Conservation (phyloP, 1,140 invertebrate species). For the Tetraneura akinire region DNA sequence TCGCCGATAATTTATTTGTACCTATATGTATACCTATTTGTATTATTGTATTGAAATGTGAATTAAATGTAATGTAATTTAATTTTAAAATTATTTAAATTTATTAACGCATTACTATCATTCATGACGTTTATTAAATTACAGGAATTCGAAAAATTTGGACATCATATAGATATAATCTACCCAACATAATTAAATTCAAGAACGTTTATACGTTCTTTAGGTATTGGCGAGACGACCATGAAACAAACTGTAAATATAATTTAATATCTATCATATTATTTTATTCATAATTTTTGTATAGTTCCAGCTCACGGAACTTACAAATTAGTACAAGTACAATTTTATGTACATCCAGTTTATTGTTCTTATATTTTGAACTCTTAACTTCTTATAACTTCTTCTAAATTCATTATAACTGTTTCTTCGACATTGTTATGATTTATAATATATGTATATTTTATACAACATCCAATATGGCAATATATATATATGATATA, state of each 20-base stretch:
- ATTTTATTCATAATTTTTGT: background rate
- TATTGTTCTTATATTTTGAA: slow-evolving; percentile 16
- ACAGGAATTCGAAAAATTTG: background rate
- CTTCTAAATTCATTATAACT: background rate
- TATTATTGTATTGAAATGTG: too few relatives aligned
- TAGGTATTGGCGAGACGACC: background rate
- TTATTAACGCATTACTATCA: too few relatives aligned
- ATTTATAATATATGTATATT: too few relatives aligned
- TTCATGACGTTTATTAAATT: background rate
- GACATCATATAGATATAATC: too few relatives aligned
- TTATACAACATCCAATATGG: too few relatives aligned
- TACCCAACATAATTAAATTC: too few relatives aligned
- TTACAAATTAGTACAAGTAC: slow-evolving; percentile 23
- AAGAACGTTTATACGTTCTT: too few relatives aligned
- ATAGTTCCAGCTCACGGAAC: slow-evolving; percentile 12
- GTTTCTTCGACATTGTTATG: background rate
- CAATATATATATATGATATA: too few relatives aligned
- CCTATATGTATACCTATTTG: too few relatives aligned
- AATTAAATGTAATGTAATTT: too few relatives aligned
- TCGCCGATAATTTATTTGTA: too few relatives aligned
- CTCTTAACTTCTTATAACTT: background rate
- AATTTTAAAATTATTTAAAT: too few relatives aligned
- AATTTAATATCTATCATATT: background rate
- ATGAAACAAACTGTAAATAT: background rate
- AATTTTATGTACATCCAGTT: background rate